Conservation (phyloP, 2,113 vertebrate genomes). For the Sturnira hondurensis region DNA sequence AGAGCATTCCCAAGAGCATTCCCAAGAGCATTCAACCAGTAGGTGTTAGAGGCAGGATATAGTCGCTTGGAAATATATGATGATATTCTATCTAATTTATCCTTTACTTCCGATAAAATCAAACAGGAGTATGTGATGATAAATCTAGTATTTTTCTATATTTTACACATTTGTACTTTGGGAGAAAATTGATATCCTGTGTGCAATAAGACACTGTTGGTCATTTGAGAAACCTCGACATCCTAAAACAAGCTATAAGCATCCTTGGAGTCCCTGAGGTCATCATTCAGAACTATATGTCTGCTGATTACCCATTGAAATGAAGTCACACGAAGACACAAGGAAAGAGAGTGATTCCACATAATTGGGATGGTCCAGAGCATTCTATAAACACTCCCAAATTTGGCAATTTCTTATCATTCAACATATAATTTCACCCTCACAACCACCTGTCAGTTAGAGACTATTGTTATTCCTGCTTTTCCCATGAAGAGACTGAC, state of each 20-base stretch:
- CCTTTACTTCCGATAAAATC: not conserved
- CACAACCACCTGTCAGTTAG: not conserved
- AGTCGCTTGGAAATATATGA: not conserved
- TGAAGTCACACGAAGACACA: not conserved
- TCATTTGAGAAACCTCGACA: not conserved
- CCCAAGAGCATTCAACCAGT: not conserved
- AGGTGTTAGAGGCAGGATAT: not conserved
- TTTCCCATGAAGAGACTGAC: not conserved
- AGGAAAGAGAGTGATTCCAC: not conserved
- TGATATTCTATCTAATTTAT: not conserved
- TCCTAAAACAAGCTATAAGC: not conserved
- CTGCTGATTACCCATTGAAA: not conserved
- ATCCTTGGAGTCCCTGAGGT: not conserved
- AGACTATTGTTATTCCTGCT: not conserved
- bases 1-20: not conserved
- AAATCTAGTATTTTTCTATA: not conserved
- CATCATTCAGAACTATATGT: not conserved
- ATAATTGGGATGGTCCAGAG: not conserved
- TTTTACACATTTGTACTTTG: not conserved
- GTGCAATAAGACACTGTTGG: not conserved
- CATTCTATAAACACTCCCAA: not conserved
- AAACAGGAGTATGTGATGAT: not conserved
- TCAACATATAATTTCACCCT: not conserved
- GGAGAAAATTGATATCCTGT: not conserved
- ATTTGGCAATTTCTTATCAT: not conserved